A percentile compares a stretch with the other conserved stretches of the same genome.
Conservation (phyloP, 2,113 vertebrate species). For the Limnothrissa miodon region DNA sequence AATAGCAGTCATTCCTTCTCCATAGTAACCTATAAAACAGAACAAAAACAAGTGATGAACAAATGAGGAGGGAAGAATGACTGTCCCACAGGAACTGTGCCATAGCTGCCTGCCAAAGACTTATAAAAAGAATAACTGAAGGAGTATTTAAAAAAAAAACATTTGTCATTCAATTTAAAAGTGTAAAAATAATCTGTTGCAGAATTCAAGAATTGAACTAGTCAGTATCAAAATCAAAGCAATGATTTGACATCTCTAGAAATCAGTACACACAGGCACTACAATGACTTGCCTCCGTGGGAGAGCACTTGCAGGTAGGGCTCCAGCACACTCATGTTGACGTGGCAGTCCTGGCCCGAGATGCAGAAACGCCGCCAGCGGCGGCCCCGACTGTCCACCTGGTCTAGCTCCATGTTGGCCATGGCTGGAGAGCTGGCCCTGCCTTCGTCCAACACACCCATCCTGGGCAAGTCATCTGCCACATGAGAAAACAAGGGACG, state of each 20-base stretch:
- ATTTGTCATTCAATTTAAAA: too few relatives aligned
- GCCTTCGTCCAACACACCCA: slow-evolving; percentile 34
- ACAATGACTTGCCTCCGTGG: slow-evolving; percentile 74
- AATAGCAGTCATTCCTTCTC: slow-evolving; percentile 76
- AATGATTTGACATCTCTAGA: not conserved
- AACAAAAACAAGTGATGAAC: not conserved
- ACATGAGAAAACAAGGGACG: not conserved
- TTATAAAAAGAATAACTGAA: too few relatives aligned
- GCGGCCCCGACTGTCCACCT: slow-evolving; percentile 68
- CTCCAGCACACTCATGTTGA: slow-evolving; percentile 78
- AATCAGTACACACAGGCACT: not conserved
- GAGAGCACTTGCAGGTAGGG: slow-evolving; percentile 80
- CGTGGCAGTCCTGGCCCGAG: slow-evolving; percentile 63
- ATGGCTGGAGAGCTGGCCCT: slow-evolving; percentile 34
- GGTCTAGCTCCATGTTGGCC: slow-evolving; percentile 64
- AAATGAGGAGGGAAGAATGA: not conserved
- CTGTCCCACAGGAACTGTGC: too few relatives aligned
- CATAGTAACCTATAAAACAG: slow-evolving; percentile 73
- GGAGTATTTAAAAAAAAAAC: too few relatives aligned
- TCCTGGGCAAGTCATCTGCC: slow-evolving; percentile 74
- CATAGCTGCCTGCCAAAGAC: too few relatives aligned
- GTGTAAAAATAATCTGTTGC: not conserved
- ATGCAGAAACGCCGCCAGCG: slow-evolving; percentile 76
- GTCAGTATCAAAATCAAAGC: not conserved
- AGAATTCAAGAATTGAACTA: too few relatives aligned